Conservation (phyloP, 2,797 vertebrate genomes). For the Podarcis siculus region DNA sequence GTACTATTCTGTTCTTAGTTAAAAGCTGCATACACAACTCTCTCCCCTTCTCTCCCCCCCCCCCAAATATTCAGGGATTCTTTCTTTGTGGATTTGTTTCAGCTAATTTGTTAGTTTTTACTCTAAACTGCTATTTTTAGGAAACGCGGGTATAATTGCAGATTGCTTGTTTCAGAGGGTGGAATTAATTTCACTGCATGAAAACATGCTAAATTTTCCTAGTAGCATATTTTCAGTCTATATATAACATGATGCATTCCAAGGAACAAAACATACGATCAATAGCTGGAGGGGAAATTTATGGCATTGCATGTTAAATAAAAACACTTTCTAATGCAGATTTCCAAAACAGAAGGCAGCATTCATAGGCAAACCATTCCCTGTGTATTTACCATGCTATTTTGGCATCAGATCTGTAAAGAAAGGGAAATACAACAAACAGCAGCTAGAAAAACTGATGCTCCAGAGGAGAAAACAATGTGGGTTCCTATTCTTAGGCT, state of each 20-base stretch:
- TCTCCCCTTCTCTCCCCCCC: neutral
- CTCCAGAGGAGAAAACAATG: conserved; percentile 18
- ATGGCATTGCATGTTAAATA: neutral
- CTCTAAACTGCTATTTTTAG: conserved; percentile 41
- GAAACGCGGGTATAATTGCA: conserved; percentile 35
- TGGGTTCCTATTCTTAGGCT: no score
- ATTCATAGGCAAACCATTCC: conserved; percentile 26
- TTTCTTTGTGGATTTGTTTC: conserved; percentile 47
- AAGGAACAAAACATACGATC: conserved; percentile 25
- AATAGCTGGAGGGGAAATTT: neutral
- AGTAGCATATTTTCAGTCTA: neutral
- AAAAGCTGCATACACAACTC: conserved; percentile 11
- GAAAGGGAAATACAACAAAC: conserved; percentile 3
- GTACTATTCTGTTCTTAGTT: neutral
- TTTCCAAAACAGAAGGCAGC: conserved; percentile 13
- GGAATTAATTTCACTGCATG: conserved; percentile 34
- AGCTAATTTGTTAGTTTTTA: conserved; percentile 45
- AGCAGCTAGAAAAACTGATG: conserved; percentile 51
- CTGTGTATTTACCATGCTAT: conserved; percentile 20
- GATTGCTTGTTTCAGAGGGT: conserved; percentile 28
- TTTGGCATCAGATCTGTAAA: conserved; percentile 31
- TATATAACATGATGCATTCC: conserved; percentile 24
- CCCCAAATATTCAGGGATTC: conserved; percentile 17
- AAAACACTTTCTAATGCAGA: neutral
- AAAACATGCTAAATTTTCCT: conserved; percentile 16